These are phyloP conservation scores for Theonella swinhoei DNA, from an alignment of 37 sponge, comb jelly and placozoan species.

Conservation along the genomic window DNA sequence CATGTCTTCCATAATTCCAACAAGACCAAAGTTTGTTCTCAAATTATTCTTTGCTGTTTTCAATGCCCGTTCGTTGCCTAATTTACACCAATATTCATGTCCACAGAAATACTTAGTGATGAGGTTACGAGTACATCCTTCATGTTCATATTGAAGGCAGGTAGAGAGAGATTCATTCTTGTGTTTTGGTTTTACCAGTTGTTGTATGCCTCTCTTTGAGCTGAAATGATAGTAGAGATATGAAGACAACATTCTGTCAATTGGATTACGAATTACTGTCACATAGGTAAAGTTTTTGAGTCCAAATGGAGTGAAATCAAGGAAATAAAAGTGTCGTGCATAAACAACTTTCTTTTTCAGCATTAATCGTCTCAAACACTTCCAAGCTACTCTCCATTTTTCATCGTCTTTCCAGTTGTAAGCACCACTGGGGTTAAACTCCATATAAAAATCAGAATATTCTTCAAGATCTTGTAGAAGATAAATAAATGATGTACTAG, in stretches of 20 bases:
- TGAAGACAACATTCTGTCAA: constrained; percentile 72
- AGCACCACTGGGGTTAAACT: constrained; percentile 75
- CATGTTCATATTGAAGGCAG: constrained; percentile 57
- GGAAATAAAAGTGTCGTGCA: constrained; percentile 80
- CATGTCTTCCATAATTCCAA: constrained; percentile 80
- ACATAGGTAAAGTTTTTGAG: constrained; percentile 61
- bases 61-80: constrained; percentile 55
- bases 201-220: constrained; percentile 52
- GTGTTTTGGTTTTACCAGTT: constrained; percentile 32
- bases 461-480: constrained; percentile 38
- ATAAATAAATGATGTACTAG: constrained; percentile 79
- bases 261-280: constrained; percentile 77
- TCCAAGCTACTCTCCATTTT: constrained; percentile 24
- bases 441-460: constrained; percentile 8
- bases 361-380: neutral
- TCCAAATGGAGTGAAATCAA: constrained; percentile 47
- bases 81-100: constrained; percentile 57
- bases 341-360: constrained; percentile 34
- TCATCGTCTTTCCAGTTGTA: constrained; percentile 60
- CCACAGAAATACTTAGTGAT: constrained; percentile 95
- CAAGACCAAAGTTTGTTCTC: constrained; percentile 24
- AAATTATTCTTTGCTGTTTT: constrained; percentile 66
- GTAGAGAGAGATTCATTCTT: constrained; percentile 49
- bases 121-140: constrained; percentile 74
- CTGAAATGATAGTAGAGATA: constrained; percentile 88